phyloP scores from a whole-genome alignment of 30 jellyfish, hydroid and myxozoan genomes.

The Hydra vulgaris region DNA sequence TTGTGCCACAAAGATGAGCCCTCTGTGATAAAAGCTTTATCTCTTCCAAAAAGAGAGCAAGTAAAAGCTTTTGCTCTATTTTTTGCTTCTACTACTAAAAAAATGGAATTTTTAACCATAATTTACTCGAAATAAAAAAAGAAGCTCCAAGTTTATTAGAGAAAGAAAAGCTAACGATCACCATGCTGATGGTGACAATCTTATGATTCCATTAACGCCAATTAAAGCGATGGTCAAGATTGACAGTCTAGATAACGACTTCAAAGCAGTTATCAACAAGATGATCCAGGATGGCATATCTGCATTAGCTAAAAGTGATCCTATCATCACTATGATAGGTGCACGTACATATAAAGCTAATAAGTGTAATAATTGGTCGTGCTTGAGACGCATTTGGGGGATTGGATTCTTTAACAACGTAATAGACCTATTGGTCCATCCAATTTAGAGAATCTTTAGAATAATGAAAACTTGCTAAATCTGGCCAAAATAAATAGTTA shows the following conservation, averaged over 20 bases:
- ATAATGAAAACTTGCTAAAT: no score
- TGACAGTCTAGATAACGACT: background rate
- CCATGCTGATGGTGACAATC: background rate
- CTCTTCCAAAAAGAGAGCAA: background rate
- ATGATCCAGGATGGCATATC: background rate
- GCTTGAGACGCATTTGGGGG: no score
- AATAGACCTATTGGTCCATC: no score
- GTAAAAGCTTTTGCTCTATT: background rate
- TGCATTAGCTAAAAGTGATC: background rate
- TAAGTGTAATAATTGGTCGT: no score
- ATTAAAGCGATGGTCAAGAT: background rate
- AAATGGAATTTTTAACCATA: no score
- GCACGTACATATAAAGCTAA: no score
- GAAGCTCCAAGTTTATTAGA: background rate
- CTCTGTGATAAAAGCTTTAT: background rate
- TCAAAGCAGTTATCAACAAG: background rate
- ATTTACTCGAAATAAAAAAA: background rate
- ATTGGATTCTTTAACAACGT: no score
- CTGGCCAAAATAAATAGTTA: no score
- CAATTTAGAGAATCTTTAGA: no score
- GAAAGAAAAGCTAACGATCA: background rate
- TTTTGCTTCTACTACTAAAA: no score
- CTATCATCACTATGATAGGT: background rate
- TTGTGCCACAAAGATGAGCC: background rate
- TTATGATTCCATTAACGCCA: background rate